Evolutionary conservation across 2,113 vertebrate species (phyloP), one percentile per base, ranked within the genome.

Genomic region (Thamnaconus septentrionalis): DNA sequence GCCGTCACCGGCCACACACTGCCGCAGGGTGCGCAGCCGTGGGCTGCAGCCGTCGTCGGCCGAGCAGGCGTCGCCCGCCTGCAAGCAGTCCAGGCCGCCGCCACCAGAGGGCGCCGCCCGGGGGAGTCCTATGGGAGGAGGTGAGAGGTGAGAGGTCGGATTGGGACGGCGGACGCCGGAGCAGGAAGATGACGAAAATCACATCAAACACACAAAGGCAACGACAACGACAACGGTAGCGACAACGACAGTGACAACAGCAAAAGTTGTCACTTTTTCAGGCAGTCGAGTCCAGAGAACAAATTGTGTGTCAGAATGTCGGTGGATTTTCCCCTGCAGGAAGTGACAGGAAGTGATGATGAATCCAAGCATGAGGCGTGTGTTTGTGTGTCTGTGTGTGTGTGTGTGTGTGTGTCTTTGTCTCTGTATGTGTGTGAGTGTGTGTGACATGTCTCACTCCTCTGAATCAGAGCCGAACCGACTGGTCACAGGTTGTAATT

Each of bases 1-100:
- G 5, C 95, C 95, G 0, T 95, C 95, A 44, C 95, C 95, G 0
- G 95, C 95, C 59, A 96, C 94, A 59, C 95, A 97, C 81, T 97
- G 95, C 18, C 95, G 86, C 52, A 97, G 92, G 53, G 94, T 97
- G 42, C 95, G 93, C 81, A 96, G 92, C 8, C 93, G 93, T n/a
- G 94, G 94, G 48, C 95, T 96, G 92, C 95, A 97, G 65, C 89
- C 78, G 39, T 95, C 94, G 56, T 96, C 94, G 0, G 80, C 91
- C 83, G 94, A 94, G 83, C 95, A 97, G 52, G 91, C 88, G 79
- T 97, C 95, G 0, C 95, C 94, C 0, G 95, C 95, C 0, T 91
- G 92, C 61, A 97, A 92, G 71, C 95, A 97, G 91, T 97, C 95
- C 81, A 9, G n/a, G 48, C 89, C 89, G 73, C 89, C 82, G 0